A percentile compares a stretch with the other conserved stretches of the same genome.
Conservation (phyloP, 1,140 invertebrate genomes). For the Magallana angulata region DNA sequence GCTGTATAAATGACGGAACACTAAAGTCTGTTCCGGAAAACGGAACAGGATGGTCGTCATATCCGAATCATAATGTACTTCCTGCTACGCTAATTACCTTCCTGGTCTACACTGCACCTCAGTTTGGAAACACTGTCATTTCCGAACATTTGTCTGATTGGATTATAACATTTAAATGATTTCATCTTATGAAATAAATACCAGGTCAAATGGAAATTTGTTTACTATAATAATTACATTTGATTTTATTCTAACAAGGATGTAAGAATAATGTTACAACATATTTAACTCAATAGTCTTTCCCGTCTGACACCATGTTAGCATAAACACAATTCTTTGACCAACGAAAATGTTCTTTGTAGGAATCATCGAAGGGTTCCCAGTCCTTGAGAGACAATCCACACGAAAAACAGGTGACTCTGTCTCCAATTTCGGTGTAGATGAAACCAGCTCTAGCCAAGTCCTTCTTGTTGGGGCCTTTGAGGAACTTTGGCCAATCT, state of each 20-base stretch:
- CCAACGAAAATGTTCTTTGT: constrained; percentile 24
- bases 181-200: neutral
- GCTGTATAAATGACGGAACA: neutral
- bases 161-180: too few species aligned
- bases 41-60: neutral
- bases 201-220: neutral
- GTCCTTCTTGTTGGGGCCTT: neutral
- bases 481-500: constrained; percentile 22
- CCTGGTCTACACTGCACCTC: too few species aligned
- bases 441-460: constrained; percentile 7
- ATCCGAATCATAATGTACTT: neutral
- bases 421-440: constrained; percentile 13
- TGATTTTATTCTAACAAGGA: neutral
- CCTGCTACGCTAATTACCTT: too few species aligned
- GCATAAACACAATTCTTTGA: constrained; percentile 25
- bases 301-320: neutral
- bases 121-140: too few species aligned
- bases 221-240: neutral
- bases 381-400: neutral
- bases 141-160: too few species aligned
- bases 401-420: constrained; percentile 8
- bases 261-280: neutral
- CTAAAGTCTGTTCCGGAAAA: neutral
- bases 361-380: constrained; percentile 23
- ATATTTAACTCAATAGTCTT: neutral